phyloP scores from a whole-genome alignment of 2,888 invertebrate genomes.

The Drosophila borborema region DNA sequence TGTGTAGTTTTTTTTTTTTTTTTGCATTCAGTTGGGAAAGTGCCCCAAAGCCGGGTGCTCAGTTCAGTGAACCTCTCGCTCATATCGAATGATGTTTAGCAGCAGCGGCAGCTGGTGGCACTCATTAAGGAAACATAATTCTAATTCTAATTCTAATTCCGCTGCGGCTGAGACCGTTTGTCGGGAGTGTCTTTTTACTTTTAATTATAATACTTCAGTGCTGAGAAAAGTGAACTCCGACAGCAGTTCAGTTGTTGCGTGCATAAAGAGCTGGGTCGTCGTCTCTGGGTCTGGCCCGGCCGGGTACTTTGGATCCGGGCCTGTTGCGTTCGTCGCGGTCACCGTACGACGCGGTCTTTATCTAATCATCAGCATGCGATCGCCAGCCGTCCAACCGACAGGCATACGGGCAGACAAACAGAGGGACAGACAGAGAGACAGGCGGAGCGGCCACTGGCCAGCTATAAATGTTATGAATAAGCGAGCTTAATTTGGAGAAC shows the following conservation, averaged over 20 bases:
- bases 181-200: conserved; percentile 69
- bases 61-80: conserved; percentile 73
- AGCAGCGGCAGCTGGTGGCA: conserved; percentile 52
- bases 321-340: conserved; percentile 74
- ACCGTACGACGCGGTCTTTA: conserved; percentile 54
- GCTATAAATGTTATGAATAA: conserved; percentile 73
- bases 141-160: conserved; percentile 60
- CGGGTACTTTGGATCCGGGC: conserved; percentile 31
- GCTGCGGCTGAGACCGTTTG: conserved; percentile 38
- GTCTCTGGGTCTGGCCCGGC: conserved; percentile 12
- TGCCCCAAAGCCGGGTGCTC: conserved; percentile 62
- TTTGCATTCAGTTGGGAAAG: conserved; percentile 70
- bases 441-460: conserved; percentile 11
- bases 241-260: conserved; percentile 55
- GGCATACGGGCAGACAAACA: neutral
- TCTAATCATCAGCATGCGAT: conserved; percentile 73
- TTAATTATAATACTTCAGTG: conserved; percentile 71
- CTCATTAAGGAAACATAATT: conserved; percentile 82
- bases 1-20: conserved; percentile 15
- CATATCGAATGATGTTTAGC: conserved; percentile 78
- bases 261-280: conserved; percentile 28
- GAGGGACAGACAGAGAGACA: neutral
- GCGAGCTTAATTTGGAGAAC: conserved; percentile 60
- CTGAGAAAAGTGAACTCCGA: conserved; percentile 65
- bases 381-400: conserved; percentile 18